Evolutionary conservation across 2,113 vertebrate species (phyloP).

Genomic region (Oxygymnocypris stewartii): DNA sequence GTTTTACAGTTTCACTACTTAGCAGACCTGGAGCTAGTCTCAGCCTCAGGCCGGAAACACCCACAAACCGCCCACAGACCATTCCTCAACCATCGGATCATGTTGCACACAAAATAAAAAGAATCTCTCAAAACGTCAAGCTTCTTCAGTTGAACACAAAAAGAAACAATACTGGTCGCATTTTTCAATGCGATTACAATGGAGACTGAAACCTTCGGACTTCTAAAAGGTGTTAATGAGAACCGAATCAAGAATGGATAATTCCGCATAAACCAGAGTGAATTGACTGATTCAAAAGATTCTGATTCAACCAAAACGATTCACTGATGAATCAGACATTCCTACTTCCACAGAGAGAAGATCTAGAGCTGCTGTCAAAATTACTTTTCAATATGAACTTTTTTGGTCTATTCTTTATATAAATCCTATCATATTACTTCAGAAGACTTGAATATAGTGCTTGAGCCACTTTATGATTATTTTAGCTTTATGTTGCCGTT

Average conservation of each 20-base stretch:
- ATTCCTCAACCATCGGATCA: slow-evolving; percentile 21
- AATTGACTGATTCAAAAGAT: background rate
- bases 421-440: background rate
- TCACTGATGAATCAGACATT: background rate
- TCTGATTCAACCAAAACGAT: background rate
- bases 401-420: background rate
- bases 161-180: too few relatives aligned
- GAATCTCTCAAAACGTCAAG: background rate
- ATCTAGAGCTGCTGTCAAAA: background rate
- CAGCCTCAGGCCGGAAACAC: slow-evolving; percentile 11
- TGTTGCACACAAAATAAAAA: background rate
- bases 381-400: background rate
- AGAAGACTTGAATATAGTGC: background rate
- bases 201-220: background rate
- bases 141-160: background rate
- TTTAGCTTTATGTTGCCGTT: background rate
- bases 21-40: slow-evolving; percentile 23
- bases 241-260: background rate
- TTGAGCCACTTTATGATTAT: background rate
- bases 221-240: background rate
- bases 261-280: background rate
- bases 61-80: slow-evolving; percentile 16
- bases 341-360: too few relatives aligned
- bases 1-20: slow-evolving; percentile 10
- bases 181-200: background rate